These are phyloP conservation scores for Hipparchia semele DNA, from an alignment of 2,888 invertebrate species.

Conservation along the genomic window DNA sequence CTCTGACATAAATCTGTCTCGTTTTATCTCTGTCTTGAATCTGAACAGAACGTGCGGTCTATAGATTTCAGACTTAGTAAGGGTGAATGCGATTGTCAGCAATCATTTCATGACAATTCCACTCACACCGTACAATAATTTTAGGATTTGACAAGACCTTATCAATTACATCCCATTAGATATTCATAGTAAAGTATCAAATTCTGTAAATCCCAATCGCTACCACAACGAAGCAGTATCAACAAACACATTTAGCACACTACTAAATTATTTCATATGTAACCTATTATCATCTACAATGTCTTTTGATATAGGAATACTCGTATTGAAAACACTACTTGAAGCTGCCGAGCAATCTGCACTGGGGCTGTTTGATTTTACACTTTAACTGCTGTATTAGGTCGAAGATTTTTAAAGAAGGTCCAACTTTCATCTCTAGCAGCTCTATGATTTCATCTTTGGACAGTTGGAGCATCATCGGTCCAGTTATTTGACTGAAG, in stretches of 20 bases:
- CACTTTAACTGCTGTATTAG: constrained; percentile 95
- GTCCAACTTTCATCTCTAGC: constrained; percentile 97
- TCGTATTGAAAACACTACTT: constrained; percentile 48
- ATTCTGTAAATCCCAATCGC: constrained; percentile 2
- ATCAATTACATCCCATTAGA: neutral
- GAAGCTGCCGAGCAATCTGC: constrained; percentile 66
- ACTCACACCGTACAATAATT: too few species aligned
- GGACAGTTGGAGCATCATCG: constrained; percentile 89
- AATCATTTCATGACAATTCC: too few species aligned
- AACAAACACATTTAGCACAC: constrained; percentile 20
- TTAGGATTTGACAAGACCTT: too few species aligned
- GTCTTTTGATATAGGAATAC: constrained; percentile 25
- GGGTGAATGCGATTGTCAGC: too few species aligned
- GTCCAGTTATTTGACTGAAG: constrained; percentile 90
- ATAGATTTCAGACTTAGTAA: too few species aligned
- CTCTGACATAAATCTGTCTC: too few species aligned
- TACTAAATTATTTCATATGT: neutral
- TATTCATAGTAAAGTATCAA: constrained; percentile 2
- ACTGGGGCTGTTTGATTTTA: constrained; percentile 90
- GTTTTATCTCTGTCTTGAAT: too few species aligned
- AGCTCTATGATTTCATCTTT: constrained; percentile 96
- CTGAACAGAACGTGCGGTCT: too few species aligned
- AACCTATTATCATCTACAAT: constrained; percentile 14
- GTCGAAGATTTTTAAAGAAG: constrained; percentile 96
- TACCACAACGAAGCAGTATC: constrained; percentile 3